These are phyloP conservation scores for Atrina japonica DNA, from an alignment of 2,888 invertebrate species.

Conservation along the genomic window DNA sequence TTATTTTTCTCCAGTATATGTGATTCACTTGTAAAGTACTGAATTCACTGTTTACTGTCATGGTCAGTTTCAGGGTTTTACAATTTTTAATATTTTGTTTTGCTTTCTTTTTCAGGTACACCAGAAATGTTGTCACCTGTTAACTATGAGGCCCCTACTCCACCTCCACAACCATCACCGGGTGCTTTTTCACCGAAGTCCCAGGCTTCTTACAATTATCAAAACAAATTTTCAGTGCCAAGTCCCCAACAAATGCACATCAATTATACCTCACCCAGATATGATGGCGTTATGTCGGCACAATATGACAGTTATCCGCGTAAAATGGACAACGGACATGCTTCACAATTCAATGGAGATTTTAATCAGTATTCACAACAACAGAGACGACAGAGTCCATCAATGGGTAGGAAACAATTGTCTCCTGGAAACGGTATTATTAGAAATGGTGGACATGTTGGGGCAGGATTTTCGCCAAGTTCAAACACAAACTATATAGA, in stretches of 20 bases:
- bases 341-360: constrained; percentile 36
- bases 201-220: constrained; percentile 13
- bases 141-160: constrained; percentile 73
- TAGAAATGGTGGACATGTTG: constrained; percentile 18
- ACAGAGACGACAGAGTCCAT: constrained; percentile 54
- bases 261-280: constrained; percentile 29
- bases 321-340: constrained; percentile 30
- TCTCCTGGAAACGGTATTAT: constrained; percentile 34
- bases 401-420: constrained; percentile 37
- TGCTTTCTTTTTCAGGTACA: constrained; percentile 59
- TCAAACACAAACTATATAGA: constrained; percentile 33
- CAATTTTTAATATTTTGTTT: no score
- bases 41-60: no score
- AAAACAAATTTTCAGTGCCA: constrained; percentile 6
- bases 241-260: constrained; percentile 26
- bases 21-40: no score
- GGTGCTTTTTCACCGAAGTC: constrained; percentile 65
- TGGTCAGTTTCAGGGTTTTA: no score
- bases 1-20: no score
- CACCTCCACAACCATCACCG: constrained; percentile 76
- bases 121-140: constrained; percentile 76
- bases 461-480: constrained; percentile 29
- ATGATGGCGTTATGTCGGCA: constrained; percentile 28
- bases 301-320: constrained; percentile 10
- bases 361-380: constrained; percentile 27